phyloP scores from a whole-genome alignment of 2,113 vertebrate genomes.

The Poeciliopsis prolifica region DNA sequence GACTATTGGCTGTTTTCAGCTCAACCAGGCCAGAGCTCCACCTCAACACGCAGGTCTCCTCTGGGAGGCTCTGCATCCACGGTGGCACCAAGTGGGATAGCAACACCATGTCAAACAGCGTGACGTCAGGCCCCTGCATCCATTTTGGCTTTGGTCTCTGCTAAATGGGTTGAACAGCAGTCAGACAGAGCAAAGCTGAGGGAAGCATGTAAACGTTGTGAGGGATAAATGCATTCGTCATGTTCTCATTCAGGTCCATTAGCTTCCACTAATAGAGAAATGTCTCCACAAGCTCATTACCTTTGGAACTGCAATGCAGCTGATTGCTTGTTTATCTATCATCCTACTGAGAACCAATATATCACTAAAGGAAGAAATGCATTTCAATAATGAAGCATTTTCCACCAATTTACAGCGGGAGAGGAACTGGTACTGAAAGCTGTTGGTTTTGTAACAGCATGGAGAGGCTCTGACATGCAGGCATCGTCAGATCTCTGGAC shows the following conservation, averaged over 20 bases:
- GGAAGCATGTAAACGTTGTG: slow-evolving; percentile 10
- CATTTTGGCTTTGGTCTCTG: slow-evolving; percentile 59
- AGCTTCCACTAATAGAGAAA: neutral
- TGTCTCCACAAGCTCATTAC: neutral
- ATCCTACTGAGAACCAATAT: neutral
- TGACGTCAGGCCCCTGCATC: slow-evolving; percentile 63
- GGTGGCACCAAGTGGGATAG: slow-evolving; percentile 53
- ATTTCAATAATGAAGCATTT: neutral
- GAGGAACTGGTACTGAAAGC: no score
- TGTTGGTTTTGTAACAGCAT: neutral
- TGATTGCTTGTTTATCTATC: neutral
- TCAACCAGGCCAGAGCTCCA: slow-evolving; percentile 21
- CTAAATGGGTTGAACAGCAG: slow-evolving; percentile 48
- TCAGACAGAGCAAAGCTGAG: slow-evolving; percentile 30
- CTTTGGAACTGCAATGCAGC: neutral
- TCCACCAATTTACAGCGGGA: neutral
- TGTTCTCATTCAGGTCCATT: neutral
- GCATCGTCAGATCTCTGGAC: neutral
- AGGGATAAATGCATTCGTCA: neutral
- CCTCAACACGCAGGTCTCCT: slow-evolving; percentile 23
- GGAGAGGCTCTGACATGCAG: neutral
- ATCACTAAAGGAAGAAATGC: neutral
- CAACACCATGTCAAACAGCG: slow-evolving; percentile 62
- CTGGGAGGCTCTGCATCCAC: slow-evolving; percentile 47
- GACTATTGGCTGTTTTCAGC: slow-evolving; percentile 33